Evolutionary conservation across 2,113 vertebrate genomes (phyloP), one percentile per base, ranked within the genome.

Genomic region (Clupea harengus): DNA sequence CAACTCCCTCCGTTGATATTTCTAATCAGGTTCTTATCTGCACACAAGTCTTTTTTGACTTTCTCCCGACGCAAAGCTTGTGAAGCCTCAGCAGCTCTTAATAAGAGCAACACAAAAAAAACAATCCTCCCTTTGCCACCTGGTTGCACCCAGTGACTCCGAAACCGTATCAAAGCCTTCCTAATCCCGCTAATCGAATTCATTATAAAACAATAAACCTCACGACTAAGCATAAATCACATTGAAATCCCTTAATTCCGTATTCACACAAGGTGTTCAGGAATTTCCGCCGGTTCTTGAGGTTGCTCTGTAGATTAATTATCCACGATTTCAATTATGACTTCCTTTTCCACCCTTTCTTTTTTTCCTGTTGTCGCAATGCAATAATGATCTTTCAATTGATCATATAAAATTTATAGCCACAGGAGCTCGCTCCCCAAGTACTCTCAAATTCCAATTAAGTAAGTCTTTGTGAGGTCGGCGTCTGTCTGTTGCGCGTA

Each of bases 131-230:
- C 60, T 47, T 46, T 81, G 13, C 52, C 82, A 81, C 80, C 84
- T 88, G 84, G 75, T 81, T 84, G 82, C 82, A 85, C n/a, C 81
- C 60, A 15, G 54, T 86, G 83, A 46, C 49, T 64, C 85, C 60
- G 85, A 83, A 85, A 81, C 84, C 82, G n/a, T 83, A 86, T 87
- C 86, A 47, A 86, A 78, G 78, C 86, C 25, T 47, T 64, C 32
- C 54, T 87, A 85, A 86, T 90, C 89, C 54, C 80, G 82, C 25
- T 84, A 84, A 86, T 88, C 49, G 84, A 78, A 88, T 86, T 86
- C 45, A 86, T 88, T 64, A 50, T 8, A 82, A 82, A 88, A 80
- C 60, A 86, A 86, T 83, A 83, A 88, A 85, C 57, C 82, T 57
- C 54, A 60, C 32, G 60, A 60, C 82, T 67, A 9, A 67, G 25